phyloP scores from a whole-genome alignment of 2,888 invertebrate genomes.

The Netelia virgata region DNA sequence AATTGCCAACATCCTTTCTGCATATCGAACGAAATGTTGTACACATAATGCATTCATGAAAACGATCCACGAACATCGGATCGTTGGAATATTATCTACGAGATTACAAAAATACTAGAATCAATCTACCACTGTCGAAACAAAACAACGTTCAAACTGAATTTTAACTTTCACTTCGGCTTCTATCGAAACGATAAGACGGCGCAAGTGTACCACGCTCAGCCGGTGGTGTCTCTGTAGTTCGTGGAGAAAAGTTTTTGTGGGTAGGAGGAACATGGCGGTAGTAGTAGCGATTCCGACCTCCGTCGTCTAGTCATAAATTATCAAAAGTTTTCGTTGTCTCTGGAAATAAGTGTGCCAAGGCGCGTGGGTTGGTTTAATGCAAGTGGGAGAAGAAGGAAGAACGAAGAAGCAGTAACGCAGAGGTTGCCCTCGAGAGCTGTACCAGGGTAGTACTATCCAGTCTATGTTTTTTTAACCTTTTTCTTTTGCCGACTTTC shows the following conservation, averaged over 20 bases:
- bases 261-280: neutral
- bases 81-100: neutral
- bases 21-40: too few species aligned
- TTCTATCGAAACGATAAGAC: neutral
- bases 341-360: conserved; percentile 65
- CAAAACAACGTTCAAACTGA: neutral
- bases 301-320: conserved; percentile 56
- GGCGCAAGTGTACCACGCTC: neutral
- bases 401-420: conserved; percentile 10
- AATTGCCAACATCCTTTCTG: too few species aligned
- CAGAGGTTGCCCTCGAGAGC: conserved; percentile 23
- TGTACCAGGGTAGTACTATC: conserved; percentile 59
- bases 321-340: conserved; percentile 68
- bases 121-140: neutral
- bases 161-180: neutral
- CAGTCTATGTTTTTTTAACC: conserved; percentile 33
- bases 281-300: conserved; percentile 19
- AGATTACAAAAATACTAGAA: neutral
- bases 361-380: neutral
- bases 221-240: neutral
- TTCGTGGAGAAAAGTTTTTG: neutral
- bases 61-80: neutral
- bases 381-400: conserved; percentile 3
- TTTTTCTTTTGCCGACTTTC: conserved; percentile 65
- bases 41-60: too few species aligned